Percentiles rank a stretch among this genome's conserved stretches.
Conservation (phyloP, 92 coral and sea anemone genomes). For the Umimayanthus chanpuru region DNA sequence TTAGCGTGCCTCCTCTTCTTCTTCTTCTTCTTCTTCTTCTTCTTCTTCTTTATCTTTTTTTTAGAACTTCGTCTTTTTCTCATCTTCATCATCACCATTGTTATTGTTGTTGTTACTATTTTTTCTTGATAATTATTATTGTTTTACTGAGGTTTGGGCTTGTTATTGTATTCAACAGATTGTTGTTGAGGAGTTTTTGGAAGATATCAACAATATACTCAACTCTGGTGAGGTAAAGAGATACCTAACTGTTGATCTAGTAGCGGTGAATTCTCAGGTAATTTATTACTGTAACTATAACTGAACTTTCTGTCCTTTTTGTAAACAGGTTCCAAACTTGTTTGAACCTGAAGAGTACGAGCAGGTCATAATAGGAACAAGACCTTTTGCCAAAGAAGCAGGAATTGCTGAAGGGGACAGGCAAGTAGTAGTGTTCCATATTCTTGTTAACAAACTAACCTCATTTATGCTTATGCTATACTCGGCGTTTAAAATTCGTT, state of each 20-base stretch:
- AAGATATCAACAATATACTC: slow-evolving; percentile 94
- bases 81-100: no score
- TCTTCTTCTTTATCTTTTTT: no score
- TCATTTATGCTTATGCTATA: no score
- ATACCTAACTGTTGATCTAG: background rate
- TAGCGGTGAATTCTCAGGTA: background rate
- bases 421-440: slow-evolving; percentile 6
- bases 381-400: slow-evolving; percentile 95
- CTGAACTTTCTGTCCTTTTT: background rate
- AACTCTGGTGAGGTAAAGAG: slow-evolving; percentile 94
- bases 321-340: slow-evolving; percentile 90
- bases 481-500: no score
- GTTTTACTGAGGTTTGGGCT: background rate
- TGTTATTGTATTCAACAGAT: slow-evolving; percentile 57
- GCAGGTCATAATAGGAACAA: slow-evolving; percentile 90
- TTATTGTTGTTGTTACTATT: background rate
- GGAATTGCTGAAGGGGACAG: slow-evolving; percentile 98
- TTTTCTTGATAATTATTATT: no score
- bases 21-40: no score
- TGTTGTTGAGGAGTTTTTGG: slow-evolving; percentile 97
- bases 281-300: background rate
- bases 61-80: no score
- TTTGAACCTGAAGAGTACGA: slow-evolving; percentile 98
- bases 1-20: no score
- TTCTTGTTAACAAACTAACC: background rate